Evolutionary conservation across 2,113 vertebrate species (phyloP), one percentile per base, ranked within the genome.

Genomic region (Eptesicus fuscus): DNA sequence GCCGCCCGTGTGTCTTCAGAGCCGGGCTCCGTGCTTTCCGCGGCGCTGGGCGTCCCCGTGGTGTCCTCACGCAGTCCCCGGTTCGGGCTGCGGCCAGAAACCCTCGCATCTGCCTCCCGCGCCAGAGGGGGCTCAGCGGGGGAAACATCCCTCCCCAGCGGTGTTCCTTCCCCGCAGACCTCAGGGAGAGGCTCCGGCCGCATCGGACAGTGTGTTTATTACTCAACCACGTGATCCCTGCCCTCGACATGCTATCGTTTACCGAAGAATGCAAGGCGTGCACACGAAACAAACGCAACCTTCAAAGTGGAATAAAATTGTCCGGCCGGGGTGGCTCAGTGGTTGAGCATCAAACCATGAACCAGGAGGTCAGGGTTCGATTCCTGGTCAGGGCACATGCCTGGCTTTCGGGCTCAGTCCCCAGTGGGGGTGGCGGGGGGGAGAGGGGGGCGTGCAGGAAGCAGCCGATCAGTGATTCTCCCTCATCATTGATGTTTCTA

Each of bases 61-160:
- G 40, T 37, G 40, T 83, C 23, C 59, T 83, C 71, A 93, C 71
- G 65, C 78, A 86, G 83, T 94, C 79, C 79, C 90, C 80, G 53
- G n/a, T 77, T 95, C n/a, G 47, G 25, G 61, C 2, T 40, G 22
- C 44, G 47, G n/a, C 35, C 67, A n/a, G 20, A 63, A 93, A 88
- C 85, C 1, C 32, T 63, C 63, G 61, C 70, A 30, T 77, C 32
- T 49, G 61, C 61, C 17, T 86, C 28, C 40, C 7, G 63, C 53
- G 63, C 1, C 20, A 65, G 22, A 83, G 28, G 35, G 12, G 93
- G 28, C 16, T 86, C 65, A 61, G 10, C 42, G 1, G 70, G 3
- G 37, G 61, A 93, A 79, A 83, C 8, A 30, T 76, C 22, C 65
- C 69, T 90, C 67, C 51, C 76, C 84, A 70, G 77, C 16, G 47